A percentile compares a stretch with the other conserved stretches of the same genome.
These are phyloP conservation scores for Stratiolaelaps scimitus DNA, from an alignment of 1,140 invertebrate genomes.

Conservation along the genomic window DNA sequence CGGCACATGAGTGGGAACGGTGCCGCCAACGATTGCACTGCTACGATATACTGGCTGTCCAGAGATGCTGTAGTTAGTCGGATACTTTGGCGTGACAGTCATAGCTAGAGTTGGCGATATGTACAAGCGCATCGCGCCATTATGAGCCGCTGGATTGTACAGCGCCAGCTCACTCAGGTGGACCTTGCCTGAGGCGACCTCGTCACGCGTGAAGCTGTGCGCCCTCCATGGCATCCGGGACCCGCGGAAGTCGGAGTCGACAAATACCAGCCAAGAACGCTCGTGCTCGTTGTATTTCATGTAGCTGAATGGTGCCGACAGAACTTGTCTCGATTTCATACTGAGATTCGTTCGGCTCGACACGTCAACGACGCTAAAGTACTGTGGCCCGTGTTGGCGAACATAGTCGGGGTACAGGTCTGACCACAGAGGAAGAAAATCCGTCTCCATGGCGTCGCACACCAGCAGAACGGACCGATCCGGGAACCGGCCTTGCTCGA, in stretches of 20 bases:
- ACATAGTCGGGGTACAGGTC: too few relatives aligned
- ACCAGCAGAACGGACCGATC: too few relatives aligned
- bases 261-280: background rate
- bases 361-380: too few relatives aligned
- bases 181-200: background rate
- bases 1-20: background rate
- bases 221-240: background rate
- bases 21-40: background rate
- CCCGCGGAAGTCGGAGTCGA: slow-evolving; percentile 12
- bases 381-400: too few relatives aligned
- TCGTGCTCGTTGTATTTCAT: background rate
- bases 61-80: background rate
- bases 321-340: too few relatives aligned
- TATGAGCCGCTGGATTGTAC: background rate
- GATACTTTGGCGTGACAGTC: background rate
- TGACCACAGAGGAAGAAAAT: too few relatives aligned
- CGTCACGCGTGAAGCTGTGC: background rate
- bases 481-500: too few relatives aligned
- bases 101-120: background rate
- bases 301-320: background rate
- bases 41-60: background rate
- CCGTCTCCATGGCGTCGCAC: too few relatives aligned
- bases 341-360: too few relatives aligned
- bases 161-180: background rate
- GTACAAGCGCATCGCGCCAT: slow-evolving; percentile 7